Percentiles rank a stretch among this genome's conserved stretches.
Conservation (phyloP, 2,888 invertebrate species). For the Encarsia formosa region DNA sequence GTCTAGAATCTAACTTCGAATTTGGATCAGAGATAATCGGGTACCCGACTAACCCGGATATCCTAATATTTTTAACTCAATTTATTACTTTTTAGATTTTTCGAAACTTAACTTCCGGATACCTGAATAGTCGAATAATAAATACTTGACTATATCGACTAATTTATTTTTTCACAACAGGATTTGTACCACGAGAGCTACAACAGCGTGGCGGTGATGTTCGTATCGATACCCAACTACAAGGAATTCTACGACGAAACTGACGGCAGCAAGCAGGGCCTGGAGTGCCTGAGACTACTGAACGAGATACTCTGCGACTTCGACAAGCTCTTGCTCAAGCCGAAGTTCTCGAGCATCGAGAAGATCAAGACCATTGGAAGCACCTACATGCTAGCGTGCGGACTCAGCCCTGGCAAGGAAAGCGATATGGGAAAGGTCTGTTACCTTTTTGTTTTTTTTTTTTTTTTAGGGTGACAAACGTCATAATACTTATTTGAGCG, state of each 20-base stretch:
- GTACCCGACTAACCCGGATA: no score
- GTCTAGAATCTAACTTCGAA: no score
- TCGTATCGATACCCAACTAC: slow-evolving; percentile 96
- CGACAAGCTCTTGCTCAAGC: slow-evolving; percentile 90
- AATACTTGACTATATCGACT: no score
- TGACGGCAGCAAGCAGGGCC: slow-evolving; percentile 93
- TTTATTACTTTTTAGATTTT: no score
- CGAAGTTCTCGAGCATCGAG: slow-evolving; percentile 93
- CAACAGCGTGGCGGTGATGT: slow-evolving; percentile 93
- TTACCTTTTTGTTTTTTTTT: slow-evolving; percentile 27
- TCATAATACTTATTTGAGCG: no score
- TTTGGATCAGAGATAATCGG: no score
- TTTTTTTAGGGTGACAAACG: background rate
- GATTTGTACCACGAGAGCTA: slow-evolving; percentile 94
- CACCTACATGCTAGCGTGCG: slow-evolving; percentile 97
- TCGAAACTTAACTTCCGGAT: no score
- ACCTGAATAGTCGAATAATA: no score
- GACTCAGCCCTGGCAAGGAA: slow-evolving; percentile 83
- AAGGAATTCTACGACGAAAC: slow-evolving; percentile 96
- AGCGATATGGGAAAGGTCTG: slow-evolving; percentile 62
- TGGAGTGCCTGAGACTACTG: slow-evolving; percentile 87
- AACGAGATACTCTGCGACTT: slow-evolving; percentile 99
- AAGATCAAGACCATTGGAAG: slow-evolving; percentile 98
- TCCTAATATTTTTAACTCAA: no score
- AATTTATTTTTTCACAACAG: no score